These are phyloP conservation scores for Vombatus ursinus DNA, from an alignment of 2,113 vertebrate genomes.

Conservation along the genomic window DNA sequence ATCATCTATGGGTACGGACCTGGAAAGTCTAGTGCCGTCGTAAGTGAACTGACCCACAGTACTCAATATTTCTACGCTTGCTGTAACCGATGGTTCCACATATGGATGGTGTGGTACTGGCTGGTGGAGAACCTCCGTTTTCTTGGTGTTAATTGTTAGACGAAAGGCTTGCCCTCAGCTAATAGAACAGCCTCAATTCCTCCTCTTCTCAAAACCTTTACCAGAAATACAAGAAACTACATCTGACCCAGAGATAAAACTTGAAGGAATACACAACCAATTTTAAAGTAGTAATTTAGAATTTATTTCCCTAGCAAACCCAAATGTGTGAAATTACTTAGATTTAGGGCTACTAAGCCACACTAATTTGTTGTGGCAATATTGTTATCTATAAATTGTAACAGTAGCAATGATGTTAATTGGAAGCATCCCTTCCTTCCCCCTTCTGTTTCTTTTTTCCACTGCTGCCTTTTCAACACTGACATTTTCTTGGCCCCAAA, in stretches of 20 bases:
- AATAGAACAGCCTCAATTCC: background rate
- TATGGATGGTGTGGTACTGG: too few species aligned
- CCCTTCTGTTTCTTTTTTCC: constrained; percentile 36
- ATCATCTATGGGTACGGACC: too few species aligned
- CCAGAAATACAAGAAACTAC: background rate
- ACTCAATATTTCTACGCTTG: too few species aligned
- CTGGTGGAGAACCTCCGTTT: too few species aligned
- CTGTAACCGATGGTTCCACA: too few species aligned
- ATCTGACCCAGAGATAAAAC: background rate
- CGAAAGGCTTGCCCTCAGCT: background rate
- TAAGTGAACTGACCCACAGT: too few species aligned
- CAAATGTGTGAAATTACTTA: background rate
- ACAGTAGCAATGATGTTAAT: constrained; percentile 38
- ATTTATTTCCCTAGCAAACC: background rate
- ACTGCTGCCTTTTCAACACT: constrained; percentile 9
- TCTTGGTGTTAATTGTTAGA: background rate
- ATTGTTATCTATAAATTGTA: constrained; percentile 26
- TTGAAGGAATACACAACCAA: background rate
- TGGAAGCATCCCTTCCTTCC: constrained; percentile 16
- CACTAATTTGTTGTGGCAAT: background rate
- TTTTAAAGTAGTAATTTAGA: background rate
- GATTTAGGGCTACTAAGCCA: background rate
- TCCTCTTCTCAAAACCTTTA: background rate
- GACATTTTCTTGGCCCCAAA: constrained; percentile 51
- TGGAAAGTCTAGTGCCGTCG: too few species aligned